These are phyloP conservation scores for Pantherophis guttatus DNA, from an alignment of 2,113 vertebrate species.

Conservation along the genomic window DNA sequence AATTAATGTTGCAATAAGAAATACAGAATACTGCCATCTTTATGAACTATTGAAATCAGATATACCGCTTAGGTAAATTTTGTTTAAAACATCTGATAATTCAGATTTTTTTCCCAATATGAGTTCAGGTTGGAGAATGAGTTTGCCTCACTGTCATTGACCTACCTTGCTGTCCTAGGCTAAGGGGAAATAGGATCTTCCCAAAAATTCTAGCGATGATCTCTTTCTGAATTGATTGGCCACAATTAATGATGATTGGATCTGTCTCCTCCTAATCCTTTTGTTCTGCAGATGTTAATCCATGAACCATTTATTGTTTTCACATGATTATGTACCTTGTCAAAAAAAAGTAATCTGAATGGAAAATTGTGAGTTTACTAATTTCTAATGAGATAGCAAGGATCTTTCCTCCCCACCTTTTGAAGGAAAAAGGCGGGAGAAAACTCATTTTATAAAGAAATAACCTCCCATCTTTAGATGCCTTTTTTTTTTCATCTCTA, in stretches of 20 bases:
- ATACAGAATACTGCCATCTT: not conserved
- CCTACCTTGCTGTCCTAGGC: not conserved
- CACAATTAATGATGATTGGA: no score
- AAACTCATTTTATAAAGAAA: not conserved
- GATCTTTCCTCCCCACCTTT: not conserved
- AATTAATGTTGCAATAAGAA: not conserved
- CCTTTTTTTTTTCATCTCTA: not conserved
- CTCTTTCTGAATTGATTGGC: not conserved
- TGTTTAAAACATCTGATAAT: not conserved
- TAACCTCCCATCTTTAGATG: not conserved
- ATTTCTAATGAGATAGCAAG: not conserved
- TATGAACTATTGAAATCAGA: not conserved
- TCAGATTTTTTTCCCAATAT: not conserved
- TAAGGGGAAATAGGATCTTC: not conserved
- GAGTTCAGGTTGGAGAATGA: not conserved
- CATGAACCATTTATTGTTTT: not conserved
- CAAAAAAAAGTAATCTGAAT: not conserved
- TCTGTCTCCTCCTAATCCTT: not conserved
- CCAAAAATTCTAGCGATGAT: not conserved
- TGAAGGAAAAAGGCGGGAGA: not conserved
- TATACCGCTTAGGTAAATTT: not conserved
- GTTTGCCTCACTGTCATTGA: not conserved
- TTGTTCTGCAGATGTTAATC: not conserved
- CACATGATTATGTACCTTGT: not conserved
- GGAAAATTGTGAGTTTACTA: not conserved